phyloP scores from a whole-genome alignment of 2,888 invertebrate species.

The Apodemia duryi region DNA sequence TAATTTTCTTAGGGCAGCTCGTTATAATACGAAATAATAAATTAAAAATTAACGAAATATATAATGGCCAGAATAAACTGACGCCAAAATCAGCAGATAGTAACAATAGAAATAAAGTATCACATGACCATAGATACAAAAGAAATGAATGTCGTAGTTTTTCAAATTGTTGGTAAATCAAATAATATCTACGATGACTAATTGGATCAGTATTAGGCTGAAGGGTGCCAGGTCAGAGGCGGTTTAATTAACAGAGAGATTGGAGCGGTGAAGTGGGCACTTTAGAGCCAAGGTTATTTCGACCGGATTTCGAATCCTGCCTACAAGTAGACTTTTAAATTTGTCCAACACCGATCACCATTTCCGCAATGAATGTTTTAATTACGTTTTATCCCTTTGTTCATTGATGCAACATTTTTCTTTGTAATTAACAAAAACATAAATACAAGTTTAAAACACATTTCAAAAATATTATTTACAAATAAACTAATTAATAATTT shows the following conservation, averaged over 20 bases:
- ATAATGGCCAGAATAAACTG: not conserved
- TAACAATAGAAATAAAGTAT: not conserved
- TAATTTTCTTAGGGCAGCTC: no score
- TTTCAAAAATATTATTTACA: not conserved
- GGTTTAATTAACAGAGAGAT: slow-evolving; percentile 67
- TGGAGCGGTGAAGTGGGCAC: slow-evolving; percentile 75
- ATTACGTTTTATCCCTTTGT: not conserved
- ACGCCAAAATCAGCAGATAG: not conserved
- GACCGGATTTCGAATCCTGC: slow-evolving; percentile 73
- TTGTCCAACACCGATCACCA: slow-evolving; percentile 38
- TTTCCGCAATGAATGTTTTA: slow-evolving; percentile 54
- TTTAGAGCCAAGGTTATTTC: slow-evolving; percentile 69
- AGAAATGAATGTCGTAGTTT: no score
- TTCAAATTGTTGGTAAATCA: not conserved
- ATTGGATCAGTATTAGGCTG: slow-evolving; percentile 26
- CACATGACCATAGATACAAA: not conserved
- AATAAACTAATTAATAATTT: not conserved
- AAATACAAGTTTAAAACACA: not conserved
- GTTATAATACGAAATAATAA: no score
- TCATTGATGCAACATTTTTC: not conserved
- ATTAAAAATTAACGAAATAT: not conserved
- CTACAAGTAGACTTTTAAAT: slow-evolving; percentile 69
- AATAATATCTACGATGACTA: slow-evolving; percentile 19
- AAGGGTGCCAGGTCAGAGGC: slow-evolving; percentile 50
- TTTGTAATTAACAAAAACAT: not conserved